Conservation (phyloP, 2,888 invertebrate genomes). For the Hartigia nigra region DNA sequence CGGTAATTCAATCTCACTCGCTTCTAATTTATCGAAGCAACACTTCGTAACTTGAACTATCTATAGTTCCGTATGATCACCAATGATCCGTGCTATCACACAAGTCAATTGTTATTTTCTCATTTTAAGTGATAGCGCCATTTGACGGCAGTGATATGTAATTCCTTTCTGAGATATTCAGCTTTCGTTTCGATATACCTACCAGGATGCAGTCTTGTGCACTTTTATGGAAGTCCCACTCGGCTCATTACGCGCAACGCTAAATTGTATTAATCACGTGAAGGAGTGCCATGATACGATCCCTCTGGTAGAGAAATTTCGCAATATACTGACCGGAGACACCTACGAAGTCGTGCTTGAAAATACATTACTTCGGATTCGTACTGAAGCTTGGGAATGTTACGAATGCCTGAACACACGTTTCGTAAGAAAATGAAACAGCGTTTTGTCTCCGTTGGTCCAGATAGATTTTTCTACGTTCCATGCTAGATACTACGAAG, state of each 20-base stretch:
- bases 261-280: not conserved
- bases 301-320: not conserved
- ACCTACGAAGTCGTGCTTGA: not conserved
- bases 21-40: conserved; percentile 42
- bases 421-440: not conserved
- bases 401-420: not conserved
- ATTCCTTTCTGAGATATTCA: not conserved
- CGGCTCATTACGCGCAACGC: not conserved
- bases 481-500: not conserved
- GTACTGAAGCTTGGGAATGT: not conserved
- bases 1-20: conserved; percentile 50
- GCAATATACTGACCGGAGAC: not conserved
- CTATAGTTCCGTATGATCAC: not conserved
- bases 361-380: not conserved
- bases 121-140: not conserved
- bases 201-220: not conserved
- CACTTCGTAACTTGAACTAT: conserved; percentile 2
- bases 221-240: no score
- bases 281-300: not conserved
- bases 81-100: not conserved
- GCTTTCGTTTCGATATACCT: not conserved
- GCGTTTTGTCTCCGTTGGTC: not conserved
- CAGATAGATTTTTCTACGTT: not conserved
- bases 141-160: no score
- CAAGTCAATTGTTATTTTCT: not conserved